Conservation (phyloP, 37 sponge, comb jelly and placozoan genomes). For the Ephydatia muelleri region DNA sequence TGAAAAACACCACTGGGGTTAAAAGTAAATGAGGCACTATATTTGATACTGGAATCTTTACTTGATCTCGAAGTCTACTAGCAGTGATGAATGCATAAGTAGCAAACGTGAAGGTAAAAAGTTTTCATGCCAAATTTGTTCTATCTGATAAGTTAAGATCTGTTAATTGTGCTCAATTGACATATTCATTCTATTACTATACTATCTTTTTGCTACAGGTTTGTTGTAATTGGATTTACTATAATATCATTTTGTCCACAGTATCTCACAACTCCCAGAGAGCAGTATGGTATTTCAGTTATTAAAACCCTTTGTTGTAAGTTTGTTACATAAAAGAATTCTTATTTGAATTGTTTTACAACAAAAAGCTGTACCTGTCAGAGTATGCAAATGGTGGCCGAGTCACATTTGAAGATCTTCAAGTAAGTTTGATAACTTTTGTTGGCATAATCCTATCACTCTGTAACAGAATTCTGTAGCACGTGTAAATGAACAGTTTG, state of each 20-base stretch:
- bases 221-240: too few relatives aligned
- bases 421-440: neutral
- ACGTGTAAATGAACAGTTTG: neutral
- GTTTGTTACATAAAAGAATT: neutral
- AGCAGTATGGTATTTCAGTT: neutral
- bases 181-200: too few relatives aligned
- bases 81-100: too few relatives aligned
- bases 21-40: too few relatives aligned
- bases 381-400: neutral
- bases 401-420: neutral
- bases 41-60: too few relatives aligned
- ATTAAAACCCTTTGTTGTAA: neutral
- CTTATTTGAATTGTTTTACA: neutral
- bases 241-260: neutral
- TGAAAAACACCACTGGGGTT: too few relatives aligned
- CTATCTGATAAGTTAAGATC: too few relatives aligned
- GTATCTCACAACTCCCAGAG: neutral
- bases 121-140: too few relatives aligned
- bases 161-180: too few relatives aligned
- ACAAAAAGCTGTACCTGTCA: neutral
- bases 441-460: neutral
- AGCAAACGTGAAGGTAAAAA: too few relatives aligned
- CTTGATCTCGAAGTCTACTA: too few relatives aligned
- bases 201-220: too few relatives aligned
- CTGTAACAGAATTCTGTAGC: neutral